These are phyloP conservation scores for Chlorodrepanis virens DNA, from an alignment of 2,113 vertebrate genomes.

Conservation along the genomic window DNA sequence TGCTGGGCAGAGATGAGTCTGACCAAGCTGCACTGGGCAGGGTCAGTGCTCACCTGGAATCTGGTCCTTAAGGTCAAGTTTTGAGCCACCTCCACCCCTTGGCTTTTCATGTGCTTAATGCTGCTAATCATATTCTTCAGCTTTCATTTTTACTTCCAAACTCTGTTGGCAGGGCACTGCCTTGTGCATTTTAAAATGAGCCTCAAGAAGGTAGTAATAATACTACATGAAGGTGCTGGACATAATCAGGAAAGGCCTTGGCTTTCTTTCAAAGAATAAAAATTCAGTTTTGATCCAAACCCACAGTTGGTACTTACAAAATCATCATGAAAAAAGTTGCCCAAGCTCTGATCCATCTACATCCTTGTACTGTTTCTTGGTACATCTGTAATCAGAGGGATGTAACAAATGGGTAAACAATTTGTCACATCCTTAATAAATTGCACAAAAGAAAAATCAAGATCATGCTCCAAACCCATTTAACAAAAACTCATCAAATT, in stretches of 20 bases:
- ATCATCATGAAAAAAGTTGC: not conserved
- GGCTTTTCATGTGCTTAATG: not conserved
- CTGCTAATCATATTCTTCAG: not conserved
- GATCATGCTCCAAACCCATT: not conserved
- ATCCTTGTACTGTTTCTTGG: not conserved
- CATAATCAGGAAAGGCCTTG: not conserved
- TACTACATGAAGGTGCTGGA: not conserved
- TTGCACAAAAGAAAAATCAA: not conserved
- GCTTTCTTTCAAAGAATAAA: not conserved
- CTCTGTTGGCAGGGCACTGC: not conserved
- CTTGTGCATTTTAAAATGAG: not conserved
- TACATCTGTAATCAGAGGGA: not conserved
- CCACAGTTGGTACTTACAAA: not conserved
- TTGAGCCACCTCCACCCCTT: not conserved
- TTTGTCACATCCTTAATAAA: slow-evolving; percentile 1
- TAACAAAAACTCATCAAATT: slow-evolving; percentile 1
- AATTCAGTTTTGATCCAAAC: not conserved
- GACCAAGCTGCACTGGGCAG: not conserved
- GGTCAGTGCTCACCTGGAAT: not conserved
- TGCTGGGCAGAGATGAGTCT: not conserved
- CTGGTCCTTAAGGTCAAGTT: not conserved
- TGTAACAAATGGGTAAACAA: not conserved
- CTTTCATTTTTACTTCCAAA: not conserved
- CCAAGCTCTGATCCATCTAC: not conserved
- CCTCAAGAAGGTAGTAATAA: not conserved